Base-by-base conservation (phyloP, 2,113 vertebrate genomes). In the Edolisoma coerulescens region DNA sequence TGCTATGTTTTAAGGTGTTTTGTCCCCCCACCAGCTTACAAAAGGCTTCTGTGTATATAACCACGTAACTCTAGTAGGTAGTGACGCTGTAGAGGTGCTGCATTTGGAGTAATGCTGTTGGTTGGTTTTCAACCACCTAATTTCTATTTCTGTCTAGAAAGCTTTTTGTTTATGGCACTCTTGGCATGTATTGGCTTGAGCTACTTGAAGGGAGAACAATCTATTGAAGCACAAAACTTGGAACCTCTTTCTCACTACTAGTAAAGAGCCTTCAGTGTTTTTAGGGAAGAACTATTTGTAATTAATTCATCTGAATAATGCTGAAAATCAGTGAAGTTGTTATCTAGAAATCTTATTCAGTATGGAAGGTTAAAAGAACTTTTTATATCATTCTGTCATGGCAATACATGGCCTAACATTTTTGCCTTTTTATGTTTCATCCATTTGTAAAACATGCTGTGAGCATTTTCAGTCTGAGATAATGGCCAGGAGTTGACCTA, bases 341-440 rank as follows among this genome's bases (percentile, higher is more conserved):
- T 50, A 18, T 74, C 41, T 71, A 87, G 73, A 78, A 78, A 79
- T 81, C 60, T 16, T 67, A 10, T n/a, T 67, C 39, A 32, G 20
- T 45, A 50, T 33, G 59, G 20, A 80, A 86, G 84, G 32, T 63
- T 87, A 64, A 85, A 87, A 84, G 23, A 95, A 57, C 45, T 75
- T 80, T 77, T 63, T 45, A 39, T 49, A 28, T 94, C 14, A 33
- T 85, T 73, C 49, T 85, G 23, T 85, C 73, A 53, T 27, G 65
- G 33, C 49, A 69, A 4, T 64, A 52, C 28, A 13, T 44, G 64
- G 16, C 12, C 41, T 79, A 89, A 88, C 30, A 16, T 57, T 90
- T 90, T 79, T 93, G 45, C 80, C 26, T 92, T 94, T 95, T 84
- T 74, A 4, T 70, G 18, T 74, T 96, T 96, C 88, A 60, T 44